A percentile compares a stretch with the other conserved stretches of the same genome.
Evolutionary conservation across 2,797 vertebrate species (phyloP).

Genomic region (Neosilurus hyrtlii): DNA sequence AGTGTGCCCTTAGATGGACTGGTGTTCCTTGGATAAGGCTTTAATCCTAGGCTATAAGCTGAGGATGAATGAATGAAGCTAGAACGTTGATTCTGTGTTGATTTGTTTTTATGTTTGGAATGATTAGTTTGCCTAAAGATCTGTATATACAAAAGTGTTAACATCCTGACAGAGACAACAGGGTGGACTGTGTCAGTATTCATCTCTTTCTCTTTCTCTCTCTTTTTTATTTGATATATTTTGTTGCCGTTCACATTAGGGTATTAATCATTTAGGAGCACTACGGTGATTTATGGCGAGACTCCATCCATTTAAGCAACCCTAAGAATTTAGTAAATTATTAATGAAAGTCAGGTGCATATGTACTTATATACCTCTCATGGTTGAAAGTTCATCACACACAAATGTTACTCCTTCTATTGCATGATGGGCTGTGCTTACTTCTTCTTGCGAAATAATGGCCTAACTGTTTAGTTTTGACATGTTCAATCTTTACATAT

Average conservation of each 20-base stretch:
- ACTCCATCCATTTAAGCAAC: conserved; percentile 11
- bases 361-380: conserved; percentile 6
- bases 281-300: background rate
- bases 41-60: too few relatives aligned
- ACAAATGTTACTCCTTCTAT: conserved; percentile 8
- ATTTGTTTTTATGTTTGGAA: background rate
- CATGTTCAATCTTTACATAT: background rate
- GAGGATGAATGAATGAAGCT: conserved; percentile 4
- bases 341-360: conserved; percentile 16
- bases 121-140: background rate
- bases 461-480: conserved; percentile 18
- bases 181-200: background rate
- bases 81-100: background rate
- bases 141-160: background rate
- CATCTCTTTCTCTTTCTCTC: too few relatives aligned
- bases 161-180: background rate
- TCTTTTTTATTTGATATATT: background rate
- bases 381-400: conserved; percentile 31
- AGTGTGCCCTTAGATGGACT: background rate
- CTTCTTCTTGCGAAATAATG: background rate
- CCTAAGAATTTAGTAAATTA: conserved; percentile 16
- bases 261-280: background rate
- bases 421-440: background rate
- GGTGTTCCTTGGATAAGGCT: background rate
- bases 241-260: background rate